Percentiles rank a stretch among this genome's conserved stretches.
phyloP scores from a whole-genome alignment of 2,113 vertebrate genomes.

The Pao palembangensis region DNA sequence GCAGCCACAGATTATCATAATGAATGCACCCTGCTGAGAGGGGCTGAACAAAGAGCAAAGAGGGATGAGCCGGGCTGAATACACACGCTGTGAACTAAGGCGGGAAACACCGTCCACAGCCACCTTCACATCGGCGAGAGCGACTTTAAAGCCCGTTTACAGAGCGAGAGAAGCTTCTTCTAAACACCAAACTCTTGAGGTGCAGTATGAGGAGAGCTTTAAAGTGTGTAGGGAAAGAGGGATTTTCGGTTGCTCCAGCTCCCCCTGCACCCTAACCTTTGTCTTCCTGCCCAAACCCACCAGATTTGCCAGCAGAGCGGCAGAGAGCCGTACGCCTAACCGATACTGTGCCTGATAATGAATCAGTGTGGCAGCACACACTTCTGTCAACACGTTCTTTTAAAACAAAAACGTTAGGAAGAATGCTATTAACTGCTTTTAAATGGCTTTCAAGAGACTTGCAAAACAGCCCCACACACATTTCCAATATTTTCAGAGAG shows the following conservation, averaged over 20 bases:
- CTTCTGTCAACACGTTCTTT: slow-evolving; percentile 48
- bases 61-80: slow-evolving; percentile 23
- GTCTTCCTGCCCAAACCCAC: slow-evolving; percentile 8
- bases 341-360: slow-evolving; percentile 44
- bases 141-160: neutral
- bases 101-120: slow-evolving; percentile 64
- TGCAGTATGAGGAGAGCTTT: too few relatives aligned
- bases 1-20: slow-evolving; percentile 70
- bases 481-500: neutral
- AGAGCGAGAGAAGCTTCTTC: neutral
- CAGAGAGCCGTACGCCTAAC: slow-evolving; percentile 48
- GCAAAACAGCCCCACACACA: too few relatives aligned
- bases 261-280: slow-evolving; percentile 6
- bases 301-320: slow-evolving; percentile 35
- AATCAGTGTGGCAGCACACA: slow-evolving; percentile 43
- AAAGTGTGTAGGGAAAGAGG: slow-evolving; percentile 4
- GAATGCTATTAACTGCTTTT: slow-evolving; percentile 6
- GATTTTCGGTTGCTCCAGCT: slow-evolving; percentile 19
- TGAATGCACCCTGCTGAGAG: slow-evolving; percentile 67
- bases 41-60: slow-evolving; percentile 22
- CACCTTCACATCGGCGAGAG: neutral
- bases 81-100: slow-evolving; percentile 53
- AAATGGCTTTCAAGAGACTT: too few relatives aligned
- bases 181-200: neutral
- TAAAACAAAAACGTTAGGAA: slow-evolving; percentile 22